A percentile compares a stretch with the other conserved stretches of the same genome.
Conservation (phyloP, 2,888 invertebrate genomes). For the Cantharis rustica region DNA sequence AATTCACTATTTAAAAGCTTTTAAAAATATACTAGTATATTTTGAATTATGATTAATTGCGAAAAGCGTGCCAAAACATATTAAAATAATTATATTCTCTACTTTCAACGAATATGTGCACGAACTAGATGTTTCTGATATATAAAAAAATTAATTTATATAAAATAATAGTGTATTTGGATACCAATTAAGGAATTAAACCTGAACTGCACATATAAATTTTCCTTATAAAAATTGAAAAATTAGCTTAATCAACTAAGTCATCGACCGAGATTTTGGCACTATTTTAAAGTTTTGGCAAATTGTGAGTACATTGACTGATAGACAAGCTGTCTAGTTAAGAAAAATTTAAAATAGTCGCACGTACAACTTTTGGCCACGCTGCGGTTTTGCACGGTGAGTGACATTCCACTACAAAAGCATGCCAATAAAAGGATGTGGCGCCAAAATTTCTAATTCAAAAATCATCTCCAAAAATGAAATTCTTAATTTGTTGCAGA, state of each 20-base stretch:
- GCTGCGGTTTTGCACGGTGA: not conserved
- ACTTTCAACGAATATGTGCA: not conserved
- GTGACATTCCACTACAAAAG: not conserved
- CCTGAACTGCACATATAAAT: not conserved
- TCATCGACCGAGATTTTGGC: constrained; percentile 28
- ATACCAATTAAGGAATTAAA: not conserved
- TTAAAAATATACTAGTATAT: not conserved
- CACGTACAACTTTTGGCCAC: not conserved
- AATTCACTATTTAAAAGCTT: not conserved
- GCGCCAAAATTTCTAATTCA: not conserved
- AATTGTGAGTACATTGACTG: constrained; percentile 14
- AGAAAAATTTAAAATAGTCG: constrained; percentile 3
- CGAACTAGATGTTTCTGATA: not conserved
- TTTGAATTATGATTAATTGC: not conserved
- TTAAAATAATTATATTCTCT: not conserved
- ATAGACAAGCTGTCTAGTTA: constrained; percentile 30
- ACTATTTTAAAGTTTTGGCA: constrained; percentile 12
- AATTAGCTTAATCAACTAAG: constrained; percentile 3
- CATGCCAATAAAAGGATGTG: not conserved
- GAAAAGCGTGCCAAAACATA: not conserved
- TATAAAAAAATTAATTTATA: not conserved
- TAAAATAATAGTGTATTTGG: not conserved
- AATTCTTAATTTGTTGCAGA: constrained; percentile 59
- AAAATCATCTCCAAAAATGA: not conserved
- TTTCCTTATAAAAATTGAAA: not conserved